These are phyloP conservation scores for Drosophila pegasa DNA, from an alignment of 2,888 invertebrate genomes.

Conservation along the genomic window DNA sequence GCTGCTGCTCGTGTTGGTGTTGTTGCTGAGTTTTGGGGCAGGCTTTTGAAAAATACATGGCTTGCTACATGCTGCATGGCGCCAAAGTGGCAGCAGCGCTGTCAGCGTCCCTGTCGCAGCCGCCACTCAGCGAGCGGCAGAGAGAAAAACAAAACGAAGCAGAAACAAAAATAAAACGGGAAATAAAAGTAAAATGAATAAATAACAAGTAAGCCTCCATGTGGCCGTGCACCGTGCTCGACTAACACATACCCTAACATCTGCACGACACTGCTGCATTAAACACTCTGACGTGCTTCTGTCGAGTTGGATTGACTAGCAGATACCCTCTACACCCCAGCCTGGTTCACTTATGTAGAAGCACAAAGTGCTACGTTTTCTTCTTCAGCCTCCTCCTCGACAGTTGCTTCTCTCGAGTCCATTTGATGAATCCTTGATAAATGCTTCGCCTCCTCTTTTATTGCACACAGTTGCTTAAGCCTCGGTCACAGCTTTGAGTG, in stretches of 20 bases:
- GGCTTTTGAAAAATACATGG: constrained; percentile 64
- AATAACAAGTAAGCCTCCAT: constrained; percentile 13
- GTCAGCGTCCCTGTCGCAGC: constrained; percentile 49
- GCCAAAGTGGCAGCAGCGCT: constrained; percentile 54
- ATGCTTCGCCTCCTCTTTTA: no score
- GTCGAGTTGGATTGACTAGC: no score
- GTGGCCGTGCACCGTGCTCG: neutral
- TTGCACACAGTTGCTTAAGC: no score
- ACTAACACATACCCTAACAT: neutral
- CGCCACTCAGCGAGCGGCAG: constrained; percentile 42
- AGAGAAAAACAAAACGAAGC: constrained; percentile 11
- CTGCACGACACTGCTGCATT: neutral
- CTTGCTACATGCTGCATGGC: constrained; percentile 40
- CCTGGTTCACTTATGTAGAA: no score
- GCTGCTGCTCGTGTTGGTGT: constrained; percentile 6
- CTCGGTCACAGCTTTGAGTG: no score
- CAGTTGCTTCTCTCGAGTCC: no score
- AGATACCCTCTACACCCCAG: no score
- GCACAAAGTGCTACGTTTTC: no score
- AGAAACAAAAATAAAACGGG: constrained; percentile 4
- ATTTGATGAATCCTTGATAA: neutral
- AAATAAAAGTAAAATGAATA: constrained; percentile 29
- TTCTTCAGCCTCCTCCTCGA: no score
- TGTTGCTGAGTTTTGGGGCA: constrained; percentile 30
- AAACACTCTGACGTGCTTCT: no score